phyloP scores from a whole-genome alignment of 2,797 vertebrate genomes.

The Muscicapa striata region DNA sequence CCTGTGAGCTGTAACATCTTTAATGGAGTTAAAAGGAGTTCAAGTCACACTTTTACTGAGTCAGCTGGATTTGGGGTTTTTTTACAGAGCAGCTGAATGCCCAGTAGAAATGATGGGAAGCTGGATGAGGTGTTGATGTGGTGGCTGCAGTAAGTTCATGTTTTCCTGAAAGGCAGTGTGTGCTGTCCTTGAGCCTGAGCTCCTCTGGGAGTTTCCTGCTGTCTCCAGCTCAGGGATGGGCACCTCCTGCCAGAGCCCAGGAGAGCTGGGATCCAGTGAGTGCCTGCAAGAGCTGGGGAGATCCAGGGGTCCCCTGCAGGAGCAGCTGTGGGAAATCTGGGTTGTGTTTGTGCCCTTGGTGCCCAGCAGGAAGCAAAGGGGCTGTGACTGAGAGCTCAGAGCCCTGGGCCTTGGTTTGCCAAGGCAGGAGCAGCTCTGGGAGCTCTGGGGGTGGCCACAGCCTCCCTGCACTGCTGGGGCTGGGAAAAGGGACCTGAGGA shows the following conservation, averaged over 20 bases:
- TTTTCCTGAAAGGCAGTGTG: neutral
- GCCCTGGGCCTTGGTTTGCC: fast-evolving
- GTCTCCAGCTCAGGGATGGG: neutral
- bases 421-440: neutral
- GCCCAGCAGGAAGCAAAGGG: neutral
- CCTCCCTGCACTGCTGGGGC: neutral
- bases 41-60: neutral
- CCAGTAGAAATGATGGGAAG: neutral
- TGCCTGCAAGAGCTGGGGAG: neutral
- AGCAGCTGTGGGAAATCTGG: neutral
- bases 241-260: neutral
- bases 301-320: neutral
- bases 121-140: neutral
- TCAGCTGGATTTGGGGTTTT: neutral
- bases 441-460: neutral
- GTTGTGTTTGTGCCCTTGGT: fast-evolving
- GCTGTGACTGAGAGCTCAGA: neutral
- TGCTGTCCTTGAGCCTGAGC: neutral
- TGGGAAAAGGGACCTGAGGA: neutral
- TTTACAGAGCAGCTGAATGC: neutral
- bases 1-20: neutral
- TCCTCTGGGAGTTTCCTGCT: neutral
- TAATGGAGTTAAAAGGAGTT: neutral
- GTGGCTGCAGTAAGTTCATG: neutral
- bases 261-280: neutral